These are phyloP conservation scores for Neria commutata DNA, from an alignment of 2,888 invertebrate genomes.

Conservation along the genomic window DNA sequence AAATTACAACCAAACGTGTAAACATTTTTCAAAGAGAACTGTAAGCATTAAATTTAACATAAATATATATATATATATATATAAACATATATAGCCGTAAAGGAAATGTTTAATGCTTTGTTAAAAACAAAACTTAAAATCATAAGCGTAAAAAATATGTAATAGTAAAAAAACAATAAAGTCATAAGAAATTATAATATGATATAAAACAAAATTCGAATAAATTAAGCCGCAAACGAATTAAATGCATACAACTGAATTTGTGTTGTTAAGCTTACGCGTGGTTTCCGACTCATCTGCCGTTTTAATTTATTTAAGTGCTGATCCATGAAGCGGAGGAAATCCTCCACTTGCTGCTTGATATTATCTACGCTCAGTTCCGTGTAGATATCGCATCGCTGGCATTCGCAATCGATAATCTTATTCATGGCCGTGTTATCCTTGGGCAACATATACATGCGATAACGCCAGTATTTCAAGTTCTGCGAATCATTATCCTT, in stretches of 20 bases:
- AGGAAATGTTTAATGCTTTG: neutral
- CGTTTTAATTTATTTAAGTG: slow-evolving; percentile 89
- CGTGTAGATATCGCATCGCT: slow-evolving; percentile 83
- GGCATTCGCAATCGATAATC: slow-evolving; percentile 74
- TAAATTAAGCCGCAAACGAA: slow-evolving; percentile 15
- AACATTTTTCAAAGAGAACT: neutral
- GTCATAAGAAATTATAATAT: slow-evolving; percentile 4
- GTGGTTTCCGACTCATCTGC: slow-evolving; percentile 73
- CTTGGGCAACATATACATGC: slow-evolving; percentile 85
- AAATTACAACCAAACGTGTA: neutral
- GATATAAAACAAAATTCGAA: slow-evolving; percentile 13
- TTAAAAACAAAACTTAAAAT: neutral
- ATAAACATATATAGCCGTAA: neutral
- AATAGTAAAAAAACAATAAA: slow-evolving; percentile 16
- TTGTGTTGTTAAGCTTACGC: slow-evolving; percentile 68
- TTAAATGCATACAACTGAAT: slow-evolving; percentile 10
- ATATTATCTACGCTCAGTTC: slow-evolving; percentile 64
- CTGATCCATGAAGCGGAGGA: slow-evolving; percentile 82
- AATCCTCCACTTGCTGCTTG: slow-evolving; percentile 70
- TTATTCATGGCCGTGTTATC: slow-evolving; percentile 79
- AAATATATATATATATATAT: neutral
- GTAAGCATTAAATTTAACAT: neutral
- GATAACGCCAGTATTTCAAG: slow-evolving; percentile 89
- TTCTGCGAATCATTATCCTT: slow-evolving; percentile 64
- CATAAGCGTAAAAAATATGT: slow-evolving; percentile 10